Base-by-base conservation (phyloP, 23 tunicate genomes). In the Aplidium turbinatum region DNA sequence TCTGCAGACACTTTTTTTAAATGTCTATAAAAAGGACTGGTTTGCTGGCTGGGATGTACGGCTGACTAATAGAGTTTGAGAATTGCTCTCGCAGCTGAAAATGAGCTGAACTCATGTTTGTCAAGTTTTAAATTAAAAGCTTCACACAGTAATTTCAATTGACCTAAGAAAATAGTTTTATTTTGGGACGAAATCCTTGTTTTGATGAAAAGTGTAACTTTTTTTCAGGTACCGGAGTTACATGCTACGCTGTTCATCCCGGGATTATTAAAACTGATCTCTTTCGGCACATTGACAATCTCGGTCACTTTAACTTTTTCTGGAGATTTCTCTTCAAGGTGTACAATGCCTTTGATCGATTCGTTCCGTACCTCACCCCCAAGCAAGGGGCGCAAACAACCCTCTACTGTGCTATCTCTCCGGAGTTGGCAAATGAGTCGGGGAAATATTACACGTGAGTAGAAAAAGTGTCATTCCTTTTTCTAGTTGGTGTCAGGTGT, bases 211-310 rank as follows among this genome's bases (percentile, higher is more conserved):
- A n/a, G n/a, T n/a, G n/a, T 42, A 42, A 9, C 13, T 42, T 42
- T 48, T 45, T 18, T 60, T 18, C 78, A 89, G 96, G 89, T 39
- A 90, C 90, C 0, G 89, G 85, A 18, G 85, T 90, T 0, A 77
- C 97, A 5, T 78, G 85, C 78, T 75, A 90, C 65, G 28, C 75
- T 9, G 16, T 90, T 2, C 97, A 90, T 78, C 97, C 97, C 26
- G 97, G 97, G 1, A 31, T 68, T 25, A 85, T 90, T 1, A 35
- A 25, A 19, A 90, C 97, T 1, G 89, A 83, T 5, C 73, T 90
- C 2, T 72, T 77, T 6, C 67, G 97, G 5, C 81, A 90, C 26
- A 52, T 90, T 70, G 18, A 51, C 2, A 63, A 66, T 19, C 28
- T 39, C 51, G 38, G 72, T 39, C 72, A 66, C 51, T 22, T 66